Evolutionary conservation across 2,113 vertebrate species (phyloP).

Genomic region (Aix galericulata): DNA sequence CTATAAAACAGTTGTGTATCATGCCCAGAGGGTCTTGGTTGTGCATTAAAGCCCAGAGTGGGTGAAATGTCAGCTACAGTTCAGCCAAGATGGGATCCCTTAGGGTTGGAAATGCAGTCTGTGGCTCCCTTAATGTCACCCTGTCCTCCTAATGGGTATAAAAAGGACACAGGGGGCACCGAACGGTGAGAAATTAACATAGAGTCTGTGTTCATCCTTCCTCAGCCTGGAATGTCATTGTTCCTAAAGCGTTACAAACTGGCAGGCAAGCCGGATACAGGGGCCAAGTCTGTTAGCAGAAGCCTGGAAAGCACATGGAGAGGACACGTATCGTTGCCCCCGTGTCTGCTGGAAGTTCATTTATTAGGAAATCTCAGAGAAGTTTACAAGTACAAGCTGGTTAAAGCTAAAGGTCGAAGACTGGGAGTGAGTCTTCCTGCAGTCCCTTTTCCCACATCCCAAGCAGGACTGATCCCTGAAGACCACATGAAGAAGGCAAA

Average conservation of each 20-base stretch:
- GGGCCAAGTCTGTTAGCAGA: not conserved
- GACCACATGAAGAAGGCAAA: not conserved
- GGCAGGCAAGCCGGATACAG: not conserved
- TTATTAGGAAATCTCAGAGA: not conserved
- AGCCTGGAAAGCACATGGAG: not conserved
- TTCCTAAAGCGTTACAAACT: not conserved
- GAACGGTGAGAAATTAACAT: slow-evolving; percentile 44
- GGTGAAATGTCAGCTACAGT: slow-evolving; percentile 63
- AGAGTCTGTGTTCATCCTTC: not conserved
- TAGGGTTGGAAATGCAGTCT: slow-evolving; percentile 32
- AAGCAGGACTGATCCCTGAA: not conserved
- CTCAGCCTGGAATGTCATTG: not conserved
- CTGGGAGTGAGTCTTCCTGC: not conserved
- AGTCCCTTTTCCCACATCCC: not conserved
- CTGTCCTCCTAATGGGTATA: slow-evolving; percentile 21
- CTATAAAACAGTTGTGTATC: slow-evolving; percentile 16
- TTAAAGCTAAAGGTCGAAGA: not conserved
- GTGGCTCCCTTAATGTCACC: slow-evolving; percentile 29
- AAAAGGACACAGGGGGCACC: slow-evolving; percentile 19
- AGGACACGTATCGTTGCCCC: not conserved
- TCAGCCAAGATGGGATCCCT: slow-evolving; percentile 33
- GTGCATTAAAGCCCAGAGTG: slow-evolving; percentile 32
- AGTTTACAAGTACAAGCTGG: not conserved
- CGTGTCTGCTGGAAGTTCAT: not conserved
- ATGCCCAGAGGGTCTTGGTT: slow-evolving; percentile 40